Base-by-base conservation (phyloP, 2,113 vertebrate species). In the Cryptomyrus ogoouensis region DNA sequence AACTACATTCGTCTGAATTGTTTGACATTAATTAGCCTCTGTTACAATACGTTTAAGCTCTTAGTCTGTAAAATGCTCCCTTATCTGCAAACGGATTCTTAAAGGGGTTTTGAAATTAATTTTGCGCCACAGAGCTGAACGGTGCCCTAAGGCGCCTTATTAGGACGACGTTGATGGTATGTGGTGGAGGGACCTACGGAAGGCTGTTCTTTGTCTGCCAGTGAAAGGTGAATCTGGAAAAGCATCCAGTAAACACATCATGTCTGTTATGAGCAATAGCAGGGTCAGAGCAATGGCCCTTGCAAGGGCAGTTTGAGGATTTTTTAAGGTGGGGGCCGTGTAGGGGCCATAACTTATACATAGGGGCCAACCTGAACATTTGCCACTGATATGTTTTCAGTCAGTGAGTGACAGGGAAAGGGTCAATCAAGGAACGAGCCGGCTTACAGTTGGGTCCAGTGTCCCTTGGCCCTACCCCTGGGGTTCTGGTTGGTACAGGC, bases 11-110 rank as follows among this genome's bases (percentile, higher is more conserved):
- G 42, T 47, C 80, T 83, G 31, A 52, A 86, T 86, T 31, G 84
- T 86, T 86, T 86, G 84, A 86, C 84, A 83, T 83, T 83, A 83
- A 83, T 86, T 86, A 86, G 24, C 84, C 47, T 52, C 44, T 35
- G 85, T 53, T 53, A 19, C 13, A 53, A 87, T 52, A 47, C 85
- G 52, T 87, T 52, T 87, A 87, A 87, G 85, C 13, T 87, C 24
- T 87, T 52, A 53, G 46, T 87, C 15, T 7, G 24, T 87, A 15
- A 52, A 86, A 86, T 50, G 84, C 47, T 52, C 46, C 47, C 10
- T 86, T 52, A 87, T 87, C 49, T 87, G 35, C 49, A 52, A 53
- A 87, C 2, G 47, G n/a, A 52, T 52, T 87, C 85, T 87, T 87
- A 31, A 87, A 87, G 49, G 85, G 47, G 47, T 17, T n/a, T 17